Base-by-base conservation (phyloP, 2,888 invertebrate genomes). In the Resseliella maxima region DNA sequence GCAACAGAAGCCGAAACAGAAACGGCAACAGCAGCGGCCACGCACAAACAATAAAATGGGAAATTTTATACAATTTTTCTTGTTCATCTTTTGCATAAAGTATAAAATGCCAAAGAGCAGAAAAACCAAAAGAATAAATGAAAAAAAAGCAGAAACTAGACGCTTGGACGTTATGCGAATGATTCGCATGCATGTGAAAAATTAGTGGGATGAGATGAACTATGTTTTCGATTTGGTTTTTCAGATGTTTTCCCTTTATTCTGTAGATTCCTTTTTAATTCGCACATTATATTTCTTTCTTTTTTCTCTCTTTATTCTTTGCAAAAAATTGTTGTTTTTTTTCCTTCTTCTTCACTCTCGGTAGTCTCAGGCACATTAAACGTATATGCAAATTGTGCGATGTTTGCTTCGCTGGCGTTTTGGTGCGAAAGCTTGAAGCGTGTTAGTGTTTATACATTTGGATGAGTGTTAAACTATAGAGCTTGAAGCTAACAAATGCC, bases 211-310 rank as follows among this genome's bases (percentile, higher is more conserved):
- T 18, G 18, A 50, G 18, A 50, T 8, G 46, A 50, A 50, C 46
- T 50, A 59, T 72, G 72, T 72, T 31, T 72, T 72, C 72, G 72
- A 72, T 72, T 27, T 31, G 3, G 31, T 72, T 27, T 72, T 15
- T 31, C 2, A 8, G 24, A n/a, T n/a, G n/a, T n/a, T 72, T 31
- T 72, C 15, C n/a, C 15, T 72, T 10, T 31, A 31, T 72, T 72
- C n/a, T 18, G 8, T 83, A 83, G 83, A 83, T 83, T 83, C 83
- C 83, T 83, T 83, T 83, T 83, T 83, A 83, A 83, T 83, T 83
- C 83, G 38, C 83, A 83, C 83, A 83, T 83, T 38, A 38, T 83
- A 83, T 38, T 38, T 83, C 38, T 38, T 83, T 6, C 38, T 83
- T n/a, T n/a, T n/a, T n/a, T n/a, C n/a, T n/a, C n/a, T n/a, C n/a